Conservation (phyloP, 1,140 invertebrate species). For the Trichomalopsis sarcophagae region DNA sequence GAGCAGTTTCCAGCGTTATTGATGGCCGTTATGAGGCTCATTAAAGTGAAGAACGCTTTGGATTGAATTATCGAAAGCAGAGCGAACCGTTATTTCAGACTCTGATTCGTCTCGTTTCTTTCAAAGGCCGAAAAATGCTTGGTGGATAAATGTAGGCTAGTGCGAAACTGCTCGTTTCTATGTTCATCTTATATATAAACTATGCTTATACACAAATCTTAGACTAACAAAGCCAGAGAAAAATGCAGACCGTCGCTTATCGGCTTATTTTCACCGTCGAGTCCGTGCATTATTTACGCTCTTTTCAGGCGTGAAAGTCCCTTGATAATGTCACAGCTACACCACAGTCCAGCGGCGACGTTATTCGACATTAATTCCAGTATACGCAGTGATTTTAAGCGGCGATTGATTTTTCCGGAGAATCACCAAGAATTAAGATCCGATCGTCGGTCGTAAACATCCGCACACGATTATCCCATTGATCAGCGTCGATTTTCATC, state of each 20-base stretch:
- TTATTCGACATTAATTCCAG: slow-evolving; percentile 27
- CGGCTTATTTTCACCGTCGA: neutral
- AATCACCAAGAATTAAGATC: neutral
- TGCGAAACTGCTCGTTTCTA: neutral
- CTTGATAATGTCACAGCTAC: neutral
- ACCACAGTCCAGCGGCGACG: neutral
- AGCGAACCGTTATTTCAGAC: neutral
- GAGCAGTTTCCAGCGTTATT: slow-evolving; percentile 24
- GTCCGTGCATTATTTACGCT: neutral
- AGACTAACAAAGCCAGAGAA: neutral
- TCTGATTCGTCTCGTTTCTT: neutral
- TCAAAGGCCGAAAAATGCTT: neutral
- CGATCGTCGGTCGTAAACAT: neutral
- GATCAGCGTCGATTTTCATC: neutral
- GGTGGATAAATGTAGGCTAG: neutral
- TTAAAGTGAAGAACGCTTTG: neutral
- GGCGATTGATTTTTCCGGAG: slow-evolving; percentile 1
- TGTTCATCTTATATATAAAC: neutral
- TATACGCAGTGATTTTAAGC: slow-evolving; percentile 11
- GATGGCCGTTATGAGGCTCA: neutral
- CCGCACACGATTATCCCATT: too few relatives aligned
- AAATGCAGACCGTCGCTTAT: neutral
- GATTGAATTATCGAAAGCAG: neutral
- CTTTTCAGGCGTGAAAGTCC: too few relatives aligned
- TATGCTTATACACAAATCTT: neutral